Percentiles rank a stretch among this genome's conserved stretches.
Conservation (phyloP, 2,797 vertebrate genomes). For the Melanotaenia pygmaea region DNA sequence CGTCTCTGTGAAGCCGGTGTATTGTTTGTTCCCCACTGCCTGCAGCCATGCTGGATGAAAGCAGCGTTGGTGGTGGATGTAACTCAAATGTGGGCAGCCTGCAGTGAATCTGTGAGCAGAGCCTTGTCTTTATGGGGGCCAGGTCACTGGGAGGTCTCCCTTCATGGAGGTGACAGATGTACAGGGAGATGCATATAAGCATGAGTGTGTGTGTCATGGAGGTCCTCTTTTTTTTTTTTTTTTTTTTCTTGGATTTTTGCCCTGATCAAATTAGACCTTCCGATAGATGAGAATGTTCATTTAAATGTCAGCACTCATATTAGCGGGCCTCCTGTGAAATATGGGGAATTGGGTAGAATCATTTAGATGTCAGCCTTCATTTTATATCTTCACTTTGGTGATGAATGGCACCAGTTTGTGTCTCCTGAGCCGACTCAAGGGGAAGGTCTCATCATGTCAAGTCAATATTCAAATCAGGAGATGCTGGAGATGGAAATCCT, state of each 20-base stretch:
- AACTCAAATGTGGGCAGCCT: constrained; percentile 48
- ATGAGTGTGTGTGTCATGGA: constrained; percentile 2
- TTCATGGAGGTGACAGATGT: constrained; percentile 67
- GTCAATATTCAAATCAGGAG: constrained; percentile 54
- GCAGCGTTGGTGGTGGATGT: constrained; percentile 51
- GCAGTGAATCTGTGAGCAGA: constrained; percentile 41
- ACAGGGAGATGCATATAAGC: constrained; percentile 32
- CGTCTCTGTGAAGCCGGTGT: constrained; percentile 46
- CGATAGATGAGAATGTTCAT: constrained; percentile 72
- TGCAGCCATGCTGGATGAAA: constrained; percentile 65
- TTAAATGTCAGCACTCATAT: constrained; percentile 77
- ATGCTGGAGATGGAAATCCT: constrained; percentile 9
- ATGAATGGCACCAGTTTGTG: constrained; percentile 58
- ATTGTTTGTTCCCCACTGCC: constrained; percentile 50
- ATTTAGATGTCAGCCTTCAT: constrained; percentile 63
- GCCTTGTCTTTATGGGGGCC: constrained; percentile 57
- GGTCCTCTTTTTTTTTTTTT: constrained; percentile 11
- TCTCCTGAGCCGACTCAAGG: constrained; percentile 48
- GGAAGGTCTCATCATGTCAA: constrained; percentile 53
- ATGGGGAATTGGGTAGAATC: constrained; percentile 58
- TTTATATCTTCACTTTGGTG: constrained; percentile 58
- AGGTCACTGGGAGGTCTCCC: constrained; percentile 70
- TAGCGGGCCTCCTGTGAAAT: constrained; percentile 62
- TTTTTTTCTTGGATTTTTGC: constrained; percentile 19
- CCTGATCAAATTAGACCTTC: constrained; percentile 72